phyloP scores from a whole-genome alignment of 2,888 invertebrate genomes.

The Agrotis puta region DNA sequence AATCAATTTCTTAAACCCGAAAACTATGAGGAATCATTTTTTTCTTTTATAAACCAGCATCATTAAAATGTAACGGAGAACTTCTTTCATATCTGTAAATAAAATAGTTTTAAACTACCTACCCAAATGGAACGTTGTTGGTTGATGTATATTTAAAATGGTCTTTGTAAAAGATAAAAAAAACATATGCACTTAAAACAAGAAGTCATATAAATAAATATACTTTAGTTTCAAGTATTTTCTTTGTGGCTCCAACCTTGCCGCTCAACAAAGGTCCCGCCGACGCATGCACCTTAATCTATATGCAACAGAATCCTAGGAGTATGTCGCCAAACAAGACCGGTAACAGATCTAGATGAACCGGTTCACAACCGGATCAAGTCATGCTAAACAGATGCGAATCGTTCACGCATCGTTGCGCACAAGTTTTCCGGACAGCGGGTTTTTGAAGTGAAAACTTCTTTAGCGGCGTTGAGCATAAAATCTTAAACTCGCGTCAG shows the following conservation, averaged over 20 bases:
- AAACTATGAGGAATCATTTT: background rate
- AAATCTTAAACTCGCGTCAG: too few species aligned
- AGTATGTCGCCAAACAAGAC: constrained; percentile 57
- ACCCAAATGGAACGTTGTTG: too few species aligned
- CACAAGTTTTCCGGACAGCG: constrained; percentile 19
- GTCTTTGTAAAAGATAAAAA: too few species aligned
- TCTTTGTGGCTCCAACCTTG: constrained; percentile 46
- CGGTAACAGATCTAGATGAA: constrained; percentile 24
- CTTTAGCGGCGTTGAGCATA: too few species aligned
- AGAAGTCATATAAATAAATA: background rate
- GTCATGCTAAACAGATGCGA: constrained; percentile 27
- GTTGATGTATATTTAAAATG: too few species aligned
- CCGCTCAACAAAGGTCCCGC: constrained; percentile 25
- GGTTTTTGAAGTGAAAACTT: constrained; percentile 29
- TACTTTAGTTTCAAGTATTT: constrained; percentile 10
- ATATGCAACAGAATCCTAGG: constrained; percentile 48
- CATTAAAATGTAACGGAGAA: background rate
- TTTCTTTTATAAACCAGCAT: background rate
- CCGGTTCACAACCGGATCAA: constrained; percentile 64
- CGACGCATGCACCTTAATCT: constrained; percentile 53
- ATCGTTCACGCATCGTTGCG: constrained; percentile 44
- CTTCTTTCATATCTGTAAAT: background rate
- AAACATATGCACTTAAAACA: background rate
- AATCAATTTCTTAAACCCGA: too few species aligned
- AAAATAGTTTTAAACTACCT: too few species aligned